These are phyloP conservation scores for Nicator chloris DNA, from an alignment of 2,113 vertebrate genomes.

Conservation along the genomic window DNA sequence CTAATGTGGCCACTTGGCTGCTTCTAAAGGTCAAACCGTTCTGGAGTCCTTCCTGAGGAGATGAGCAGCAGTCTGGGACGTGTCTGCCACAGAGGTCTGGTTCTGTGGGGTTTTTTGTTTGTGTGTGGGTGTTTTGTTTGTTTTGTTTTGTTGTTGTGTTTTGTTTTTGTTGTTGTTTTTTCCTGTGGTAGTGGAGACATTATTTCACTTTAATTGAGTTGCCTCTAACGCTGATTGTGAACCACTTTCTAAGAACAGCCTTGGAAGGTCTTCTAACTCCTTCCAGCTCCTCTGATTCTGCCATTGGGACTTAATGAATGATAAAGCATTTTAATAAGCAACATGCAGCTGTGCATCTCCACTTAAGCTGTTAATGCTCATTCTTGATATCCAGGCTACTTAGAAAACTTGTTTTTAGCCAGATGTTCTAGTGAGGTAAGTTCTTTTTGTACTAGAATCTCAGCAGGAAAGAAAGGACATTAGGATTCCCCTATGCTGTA, in stretches of 20 bases:
- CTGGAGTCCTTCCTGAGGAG: background rate
- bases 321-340: slow-evolving; percentile 50
- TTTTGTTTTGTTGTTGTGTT: too few species aligned
- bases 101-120: background rate
- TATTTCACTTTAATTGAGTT: background rate
- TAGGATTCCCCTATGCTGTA: slow-evolving; percentile 12
- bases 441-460: background rate
- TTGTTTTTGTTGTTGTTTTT: background rate
- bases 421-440: slow-evolving; percentile 21
- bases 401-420: background rate
- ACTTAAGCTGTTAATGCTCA: background rate
- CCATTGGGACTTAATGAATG: slow-evolving; percentile 12
- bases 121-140: background rate
- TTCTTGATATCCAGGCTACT: slow-evolving; percentile 12
- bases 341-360: slow-evolving; percentile 27
- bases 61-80: background rate
- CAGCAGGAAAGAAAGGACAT: background rate
- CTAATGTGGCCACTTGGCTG: background rate
- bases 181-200: background rate
- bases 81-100: background rate
- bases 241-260: background rate
- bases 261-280: background rate
- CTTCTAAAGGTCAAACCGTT: background rate
- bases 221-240: background rate
- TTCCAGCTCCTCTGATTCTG: background rate